A percentile compares a stretch with the other conserved stretches of the same genome.
These are phyloP conservation scores for Pleuronectes platessa DNA, from an alignment of 2,113 vertebrate genomes.

Conservation along the genomic window DNA sequence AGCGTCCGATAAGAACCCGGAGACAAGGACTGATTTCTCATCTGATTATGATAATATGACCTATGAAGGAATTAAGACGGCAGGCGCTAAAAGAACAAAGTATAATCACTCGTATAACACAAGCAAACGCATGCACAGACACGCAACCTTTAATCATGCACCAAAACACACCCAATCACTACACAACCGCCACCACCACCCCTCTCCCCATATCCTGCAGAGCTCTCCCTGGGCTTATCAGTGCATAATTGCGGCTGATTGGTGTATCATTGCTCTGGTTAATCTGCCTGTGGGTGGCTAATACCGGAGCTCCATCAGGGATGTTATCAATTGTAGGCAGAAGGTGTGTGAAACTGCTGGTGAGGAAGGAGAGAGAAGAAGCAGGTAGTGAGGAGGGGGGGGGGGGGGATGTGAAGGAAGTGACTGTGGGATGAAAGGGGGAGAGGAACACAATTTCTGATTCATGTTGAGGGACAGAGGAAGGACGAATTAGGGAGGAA, in stretches of 20 bases:
- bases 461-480: slow-evolving; percentile 28
- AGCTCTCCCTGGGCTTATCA: slow-evolving; percentile 72
- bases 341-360: slow-evolving; percentile 58
- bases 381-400: neutral
- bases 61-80: slow-evolving; percentile 44
- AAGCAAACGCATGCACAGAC: slow-evolving; percentile 48
- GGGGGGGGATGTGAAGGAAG: slow-evolving; percentile 1
- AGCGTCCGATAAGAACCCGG: slow-evolving; percentile 34
- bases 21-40: slow-evolving; percentile 51
- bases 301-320: slow-evolving; percentile 75
- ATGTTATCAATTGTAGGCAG: slow-evolving; percentile 72
- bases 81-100: slow-evolving; percentile 33
- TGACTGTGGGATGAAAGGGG: slow-evolving; percentile 38
- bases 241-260: slow-evolving; percentile 79
- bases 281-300: slow-evolving; percentile 79
- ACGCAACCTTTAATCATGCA: slow-evolving; percentile 54
- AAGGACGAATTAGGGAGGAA: slow-evolving; percentile 29
- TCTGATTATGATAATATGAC: slow-evolving; percentile 51
- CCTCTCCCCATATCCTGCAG: slow-evolving; percentile 44
- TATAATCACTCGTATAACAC: slow-evolving; percentile 33
- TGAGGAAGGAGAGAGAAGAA: slow-evolving; percentile 18
- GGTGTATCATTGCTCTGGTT: slow-evolving; percentile 74
- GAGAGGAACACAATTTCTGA: slow-evolving; percentile 23
- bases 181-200: slow-evolving; percentile 35
- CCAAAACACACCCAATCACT: slow-evolving; percentile 52